phyloP scores from a whole-genome alignment of 2,113 vertebrate species.

The Colaptes auratus region DNA sequence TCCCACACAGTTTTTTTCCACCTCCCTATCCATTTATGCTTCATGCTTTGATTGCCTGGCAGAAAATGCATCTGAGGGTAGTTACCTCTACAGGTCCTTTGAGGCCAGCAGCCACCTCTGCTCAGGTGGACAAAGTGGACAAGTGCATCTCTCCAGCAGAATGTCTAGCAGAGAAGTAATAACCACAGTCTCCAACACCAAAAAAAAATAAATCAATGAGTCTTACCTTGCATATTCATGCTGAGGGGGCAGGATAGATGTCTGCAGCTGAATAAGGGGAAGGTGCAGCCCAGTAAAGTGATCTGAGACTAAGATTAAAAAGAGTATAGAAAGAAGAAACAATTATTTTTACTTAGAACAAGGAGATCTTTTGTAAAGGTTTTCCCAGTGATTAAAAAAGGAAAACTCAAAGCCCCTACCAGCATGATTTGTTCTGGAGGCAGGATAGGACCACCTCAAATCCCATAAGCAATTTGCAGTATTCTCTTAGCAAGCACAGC shows the following conservation, averaged over 20 bases:
- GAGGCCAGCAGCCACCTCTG: neutral
- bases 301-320: neutral
- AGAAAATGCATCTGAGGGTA: neutral
- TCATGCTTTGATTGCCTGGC: neutral
- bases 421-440: neutral
- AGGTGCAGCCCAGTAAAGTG: neutral
- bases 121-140: neutral
- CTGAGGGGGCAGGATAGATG: neutral
- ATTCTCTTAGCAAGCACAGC: neutral
- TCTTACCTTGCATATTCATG: rapidly evolving
- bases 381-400: neutral
- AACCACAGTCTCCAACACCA: neutral
- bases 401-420: neutral
- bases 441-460: neutral
- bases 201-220: neutral
- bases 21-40: neutral
- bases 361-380: neutral
- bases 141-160: neutral
- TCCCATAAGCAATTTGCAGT: neutral
- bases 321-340: neutral
- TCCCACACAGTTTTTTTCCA: neutral
- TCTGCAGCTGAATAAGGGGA: neutral
- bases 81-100: neutral
- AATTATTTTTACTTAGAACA: too few relatives aligned
- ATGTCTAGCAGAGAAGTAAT: rapidly evolving